These are phyloP conservation scores for Balanococcus diminutus DNA, from an alignment of 2,888 invertebrate species.

Conservation along the genomic window DNA sequence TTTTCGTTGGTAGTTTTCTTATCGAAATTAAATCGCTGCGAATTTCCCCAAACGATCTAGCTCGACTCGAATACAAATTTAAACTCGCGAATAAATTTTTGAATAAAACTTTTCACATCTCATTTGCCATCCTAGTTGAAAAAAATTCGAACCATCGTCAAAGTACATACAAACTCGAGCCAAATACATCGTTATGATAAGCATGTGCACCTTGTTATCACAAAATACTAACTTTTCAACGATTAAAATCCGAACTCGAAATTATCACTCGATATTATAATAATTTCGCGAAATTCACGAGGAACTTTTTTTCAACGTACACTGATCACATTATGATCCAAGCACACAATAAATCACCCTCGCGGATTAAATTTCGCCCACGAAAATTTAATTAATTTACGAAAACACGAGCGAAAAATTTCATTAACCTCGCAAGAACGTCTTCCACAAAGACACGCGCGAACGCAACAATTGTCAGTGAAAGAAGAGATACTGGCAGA, in stretches of 20 bases:
- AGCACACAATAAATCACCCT: background rate
- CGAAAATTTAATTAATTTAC: background rate
- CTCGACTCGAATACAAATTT: background rate
- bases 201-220: background rate
- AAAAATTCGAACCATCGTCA: background rate
- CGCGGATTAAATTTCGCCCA: background rate
- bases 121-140: background rate
- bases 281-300: background rate
- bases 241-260: background rate
- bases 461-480: constrained; percentile 52
- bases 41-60: background rate
- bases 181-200: background rate
- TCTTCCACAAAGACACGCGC: constrained; percentile 29
- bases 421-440: constrained; percentile 12
- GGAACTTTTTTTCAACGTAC: background rate
- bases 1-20: background rate
- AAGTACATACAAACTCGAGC: background rate
- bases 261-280: no score
- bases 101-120: background rate
- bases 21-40: background rate
- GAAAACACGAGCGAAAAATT: background rate
- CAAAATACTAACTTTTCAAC: background rate
- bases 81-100: background rate
- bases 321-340: background rate
- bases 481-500: constrained; percentile 36